Percentiles rank a stretch among this genome's conserved stretches.
phyloP scores from a whole-genome alignment of 2,888 invertebrate genomes.

The Acanthosoma haemorrhoidale region DNA sequence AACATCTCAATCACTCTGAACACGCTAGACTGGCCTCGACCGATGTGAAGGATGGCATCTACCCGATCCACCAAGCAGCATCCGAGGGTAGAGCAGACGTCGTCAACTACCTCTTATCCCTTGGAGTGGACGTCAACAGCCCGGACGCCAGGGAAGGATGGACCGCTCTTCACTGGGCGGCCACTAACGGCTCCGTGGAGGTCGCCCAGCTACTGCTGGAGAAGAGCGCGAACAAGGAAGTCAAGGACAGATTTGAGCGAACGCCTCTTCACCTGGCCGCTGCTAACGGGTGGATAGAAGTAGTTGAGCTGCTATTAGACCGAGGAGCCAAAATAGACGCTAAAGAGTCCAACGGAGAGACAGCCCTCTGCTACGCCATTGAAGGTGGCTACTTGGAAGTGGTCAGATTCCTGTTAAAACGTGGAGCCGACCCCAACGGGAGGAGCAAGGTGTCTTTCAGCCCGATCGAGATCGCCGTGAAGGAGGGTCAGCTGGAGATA shows the following conservation, averaged over 20 bases:
- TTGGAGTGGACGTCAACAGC: not conserved
- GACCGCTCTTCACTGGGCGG: slow-evolving; percentile 15
- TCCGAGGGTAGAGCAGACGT: not conserved
- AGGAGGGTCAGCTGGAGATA: not conserved
- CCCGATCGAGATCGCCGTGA: not conserved
- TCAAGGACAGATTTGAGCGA: not conserved
- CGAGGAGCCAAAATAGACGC: not conserved
- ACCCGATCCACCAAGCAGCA: not conserved
- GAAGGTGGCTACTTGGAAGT: not conserved
- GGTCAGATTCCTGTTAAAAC: not conserved
- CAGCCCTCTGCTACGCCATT: not conserved
- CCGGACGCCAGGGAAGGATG: not conserved
- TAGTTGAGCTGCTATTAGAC: not conserved
- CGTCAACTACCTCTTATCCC: not conserved
- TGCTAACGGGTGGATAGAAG: not conserved
- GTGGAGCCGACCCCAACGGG: not conserved
- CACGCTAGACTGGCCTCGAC: not conserved
- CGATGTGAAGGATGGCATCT: not conserved
- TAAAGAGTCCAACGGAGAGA: not conserved
- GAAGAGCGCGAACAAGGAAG: not conserved
- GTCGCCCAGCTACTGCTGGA: not conserved
- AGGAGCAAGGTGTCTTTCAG: not conserved
- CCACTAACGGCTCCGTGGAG: not conserved
- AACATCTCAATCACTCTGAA: not conserved
- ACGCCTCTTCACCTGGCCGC: not conserved